A percentile compares a stretch with the other conserved stretches of the same genome.
These are phyloP conservation scores for Mylabris phalerata DNA, from an alignment of 1,140 invertebrate species.

Conservation along the genomic window DNA sequence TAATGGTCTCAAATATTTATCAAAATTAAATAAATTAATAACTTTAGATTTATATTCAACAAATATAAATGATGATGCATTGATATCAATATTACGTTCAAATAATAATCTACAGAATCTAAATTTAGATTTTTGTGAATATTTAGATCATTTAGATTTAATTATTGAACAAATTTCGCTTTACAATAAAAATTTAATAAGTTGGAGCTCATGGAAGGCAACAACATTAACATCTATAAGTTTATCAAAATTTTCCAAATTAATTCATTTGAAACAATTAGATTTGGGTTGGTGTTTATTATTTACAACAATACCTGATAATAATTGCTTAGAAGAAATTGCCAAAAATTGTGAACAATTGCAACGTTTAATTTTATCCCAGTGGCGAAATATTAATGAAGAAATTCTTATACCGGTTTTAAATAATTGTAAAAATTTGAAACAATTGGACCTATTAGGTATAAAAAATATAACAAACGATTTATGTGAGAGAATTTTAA, in stretches of 20 bases:
- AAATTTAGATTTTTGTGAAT: constrained; percentile 53
- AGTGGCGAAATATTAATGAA: constrained; percentile 64
- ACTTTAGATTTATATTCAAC: constrained; percentile 73
- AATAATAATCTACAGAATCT: constrained; percentile 65
- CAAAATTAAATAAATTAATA: constrained; percentile 57
- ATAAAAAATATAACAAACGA: constrained; percentile 65
- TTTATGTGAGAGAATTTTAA: constrained; percentile 56
- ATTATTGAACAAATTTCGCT: constrained; percentile 57
- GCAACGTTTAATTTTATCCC: constrained; percentile 29
- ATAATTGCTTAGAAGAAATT: constrained; percentile 44
- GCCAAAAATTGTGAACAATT: constrained; percentile 44
- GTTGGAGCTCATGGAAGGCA: constrained; percentile 81
- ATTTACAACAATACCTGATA: constrained; percentile 33
- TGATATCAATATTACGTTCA: constrained; percentile 57
- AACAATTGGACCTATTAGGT: constrained; percentile 75
- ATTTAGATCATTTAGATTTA: constrained; percentile 57
- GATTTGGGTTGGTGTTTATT: constrained; percentile 79
- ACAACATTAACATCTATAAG: constrained; percentile 65
- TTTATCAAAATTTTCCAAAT: constrained; percentile 60
- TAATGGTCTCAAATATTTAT: constrained; percentile 55
- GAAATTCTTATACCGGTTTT: constrained; percentile 65
- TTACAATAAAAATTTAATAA: constrained; percentile 60
- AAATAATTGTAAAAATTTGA: constrained; percentile 31
- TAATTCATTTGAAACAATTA: constrained; percentile 66
- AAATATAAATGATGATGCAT: constrained; percentile 52